These are phyloP conservation scores for Tryphoninae sp. DNA, from an alignment of 2,888 invertebrate genomes.

Conservation along the genomic window DNA sequence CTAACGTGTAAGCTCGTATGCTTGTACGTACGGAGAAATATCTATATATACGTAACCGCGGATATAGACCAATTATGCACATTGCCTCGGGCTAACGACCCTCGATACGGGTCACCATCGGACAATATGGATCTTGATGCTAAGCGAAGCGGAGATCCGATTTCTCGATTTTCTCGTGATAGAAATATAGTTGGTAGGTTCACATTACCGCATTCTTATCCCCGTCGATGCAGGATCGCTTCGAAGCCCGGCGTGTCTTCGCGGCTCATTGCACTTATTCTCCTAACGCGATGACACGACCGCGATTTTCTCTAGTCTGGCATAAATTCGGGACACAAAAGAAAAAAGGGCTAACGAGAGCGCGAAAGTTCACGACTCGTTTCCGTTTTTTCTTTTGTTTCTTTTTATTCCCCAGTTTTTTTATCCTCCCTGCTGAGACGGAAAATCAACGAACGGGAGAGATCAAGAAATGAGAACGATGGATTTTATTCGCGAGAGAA, in stretches of 20 bases:
- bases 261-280: conserved; percentile 73
- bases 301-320: conserved; percentile 58
- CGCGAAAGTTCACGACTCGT: conserved; percentile 39
- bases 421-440: too few species aligned
- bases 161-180: too few species aligned
- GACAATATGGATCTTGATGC: too few species aligned
- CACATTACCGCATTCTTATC: too few species aligned
- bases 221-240: conserved; percentile 43
- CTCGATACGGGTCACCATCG: conserved; percentile 6
- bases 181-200: too few species aligned
- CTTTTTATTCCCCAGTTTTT: background rate
- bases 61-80: background rate
- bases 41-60: background rate
- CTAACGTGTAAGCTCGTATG: conserved; percentile 10
- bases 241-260: conserved; percentile 51
- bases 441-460: too few species aligned
- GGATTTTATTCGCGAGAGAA: too few species aligned
- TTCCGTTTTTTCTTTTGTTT: conserved; percentile 14
- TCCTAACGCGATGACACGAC: conserved; percentile 62
- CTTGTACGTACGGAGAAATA: background rate
- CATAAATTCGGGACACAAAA: conserved; percentile 52
- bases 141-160: too few species aligned
- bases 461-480: too few species aligned
- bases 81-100: background rate
- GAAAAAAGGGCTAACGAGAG: conserved; percentile 32